These are phyloP conservation scores for Cantharis rufa DNA, from an alignment of 2,888 invertebrate species.

Conservation along the genomic window DNA sequence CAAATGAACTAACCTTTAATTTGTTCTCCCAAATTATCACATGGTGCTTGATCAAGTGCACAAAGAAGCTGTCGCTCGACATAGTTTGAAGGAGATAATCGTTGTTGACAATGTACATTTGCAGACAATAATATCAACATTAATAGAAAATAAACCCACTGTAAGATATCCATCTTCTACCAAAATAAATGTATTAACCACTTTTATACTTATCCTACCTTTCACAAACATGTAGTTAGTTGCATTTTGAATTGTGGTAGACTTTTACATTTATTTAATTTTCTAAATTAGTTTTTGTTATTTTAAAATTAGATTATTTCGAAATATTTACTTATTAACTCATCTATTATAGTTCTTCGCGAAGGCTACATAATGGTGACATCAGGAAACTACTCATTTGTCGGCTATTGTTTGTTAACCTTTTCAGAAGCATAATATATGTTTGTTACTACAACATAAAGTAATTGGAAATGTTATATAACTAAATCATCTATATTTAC, in stretches of 20 bases:
- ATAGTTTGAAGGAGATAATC: conserved; percentile 32
- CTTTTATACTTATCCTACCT: conserved; percentile 6
- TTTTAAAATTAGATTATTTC: neutral
- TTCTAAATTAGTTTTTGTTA: neutral
- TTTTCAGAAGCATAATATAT: neutral
- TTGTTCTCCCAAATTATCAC: conserved; percentile 64
- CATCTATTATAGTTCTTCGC: neutral
- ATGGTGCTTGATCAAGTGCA: conserved; percentile 62
- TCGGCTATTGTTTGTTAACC: neutral
- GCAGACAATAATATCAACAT: neutral
- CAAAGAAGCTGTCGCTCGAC: conserved; percentile 60
- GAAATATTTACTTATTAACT: neutral
- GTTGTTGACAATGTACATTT: conserved; percentile 7
- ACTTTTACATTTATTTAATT: neutral
- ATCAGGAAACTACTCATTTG: neutral
- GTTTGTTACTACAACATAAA: neutral
- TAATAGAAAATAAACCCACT: neutral
- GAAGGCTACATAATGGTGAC: neutral
- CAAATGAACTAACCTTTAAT: conserved; percentile 60
- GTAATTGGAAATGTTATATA: neutral
- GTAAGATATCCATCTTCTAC: neutral
- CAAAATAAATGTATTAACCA: neutral
- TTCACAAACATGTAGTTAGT: conserved; percentile 12
- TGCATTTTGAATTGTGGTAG: neutral
- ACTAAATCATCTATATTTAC: neutral